These are phyloP conservation scores for Trissolcus brochymenae DNA, from an alignment of 2,888 invertebrate species.

Conservation along the genomic window DNA sequence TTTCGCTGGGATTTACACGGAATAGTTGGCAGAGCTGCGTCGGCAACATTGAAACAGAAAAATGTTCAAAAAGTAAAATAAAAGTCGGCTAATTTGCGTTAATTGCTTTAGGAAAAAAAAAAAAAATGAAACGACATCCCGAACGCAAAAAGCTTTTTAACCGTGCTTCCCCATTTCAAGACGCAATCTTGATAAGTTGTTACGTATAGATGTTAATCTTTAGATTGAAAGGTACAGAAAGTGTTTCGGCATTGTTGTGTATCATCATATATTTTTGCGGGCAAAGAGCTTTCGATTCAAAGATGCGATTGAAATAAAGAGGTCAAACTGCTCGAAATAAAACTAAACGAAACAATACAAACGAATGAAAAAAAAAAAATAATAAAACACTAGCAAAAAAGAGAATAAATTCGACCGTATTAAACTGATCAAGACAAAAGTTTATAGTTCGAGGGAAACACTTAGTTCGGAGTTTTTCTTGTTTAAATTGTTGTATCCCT, in stretches of 20 bases:
- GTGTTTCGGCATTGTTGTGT: constrained; percentile 21
- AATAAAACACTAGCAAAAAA: constrained; percentile 15
- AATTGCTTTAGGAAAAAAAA: constrained; percentile 64
- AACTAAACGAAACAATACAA: constrained; percentile 19
- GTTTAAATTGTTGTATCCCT: not conserved
- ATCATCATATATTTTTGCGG: constrained; percentile 14
- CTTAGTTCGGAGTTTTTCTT: not conserved
- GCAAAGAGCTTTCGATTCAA: constrained; percentile 13
- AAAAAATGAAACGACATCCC: constrained; percentile 32
- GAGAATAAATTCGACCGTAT: constrained; percentile 33
- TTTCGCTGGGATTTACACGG: constrained; percentile 10
- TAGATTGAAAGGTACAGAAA: constrained; percentile 18
- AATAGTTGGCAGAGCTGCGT: constrained; percentile 1
- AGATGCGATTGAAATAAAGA: constrained; percentile 36
- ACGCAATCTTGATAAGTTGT: constrained; percentile 32
- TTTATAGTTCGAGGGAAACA: constrained; percentile 17
- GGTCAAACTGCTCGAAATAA: constrained; percentile 42
- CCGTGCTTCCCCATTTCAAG: constrained; percentile 30
- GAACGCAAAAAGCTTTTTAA: constrained; percentile 42
- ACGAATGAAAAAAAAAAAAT: not conserved
- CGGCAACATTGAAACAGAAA: constrained; percentile 30
- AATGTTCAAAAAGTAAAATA: constrained; percentile 56
- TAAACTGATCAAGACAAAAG: constrained; percentile 31
- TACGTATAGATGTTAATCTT: constrained; percentile 28
- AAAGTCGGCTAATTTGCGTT: constrained; percentile 70